A percentile compares a stretch with the other conserved stretches of the same genome.
phyloP scores from a whole-genome alignment of 53 echinoderm and acorn worm genomes.

The Hippasteria phrygiana region DNA sequence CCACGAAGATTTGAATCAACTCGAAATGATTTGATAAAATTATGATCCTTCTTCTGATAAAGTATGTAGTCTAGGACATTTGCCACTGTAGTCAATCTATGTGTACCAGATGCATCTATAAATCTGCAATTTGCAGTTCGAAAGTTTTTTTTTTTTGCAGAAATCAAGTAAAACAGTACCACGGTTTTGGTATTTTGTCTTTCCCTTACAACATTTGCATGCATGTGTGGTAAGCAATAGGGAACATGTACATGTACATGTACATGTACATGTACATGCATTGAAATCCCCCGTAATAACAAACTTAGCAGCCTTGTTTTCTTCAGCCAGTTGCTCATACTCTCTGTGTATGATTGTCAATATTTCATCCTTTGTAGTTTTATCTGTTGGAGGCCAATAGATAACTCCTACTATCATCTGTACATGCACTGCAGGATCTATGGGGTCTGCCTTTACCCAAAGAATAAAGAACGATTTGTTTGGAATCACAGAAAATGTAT shows the following conservation, averaged over 20 bases:
- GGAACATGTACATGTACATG: too few species aligned
- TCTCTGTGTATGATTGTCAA: slow-evolving; percentile 3
- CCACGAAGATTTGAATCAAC: background rate
- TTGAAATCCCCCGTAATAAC: background rate
- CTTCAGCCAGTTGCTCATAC: background rate
- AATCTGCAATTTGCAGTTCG: background rate
- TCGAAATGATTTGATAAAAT: background rate
- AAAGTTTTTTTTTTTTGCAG: background rate
- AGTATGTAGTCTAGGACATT: background rate
- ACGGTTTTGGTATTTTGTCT: too few species aligned
- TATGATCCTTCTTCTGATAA: background rate
- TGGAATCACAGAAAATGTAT: background rate
- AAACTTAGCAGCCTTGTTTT: background rate
- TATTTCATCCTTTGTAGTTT: background rate
- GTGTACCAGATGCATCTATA: background rate
- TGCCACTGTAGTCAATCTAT: background rate
- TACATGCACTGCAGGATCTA: background rate
- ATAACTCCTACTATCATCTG: slow-evolving; percentile 8
- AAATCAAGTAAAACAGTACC: background rate
- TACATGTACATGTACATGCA: background rate
- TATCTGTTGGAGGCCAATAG: background rate
- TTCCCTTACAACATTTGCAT: too few species aligned
- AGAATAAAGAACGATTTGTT: background rate
- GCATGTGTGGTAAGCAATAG: too few species aligned
- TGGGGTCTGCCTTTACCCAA: slow-evolving; percentile 1